Conservation (phyloP, 1,140 invertebrate species). For the Eubasilissa regina region DNA sequence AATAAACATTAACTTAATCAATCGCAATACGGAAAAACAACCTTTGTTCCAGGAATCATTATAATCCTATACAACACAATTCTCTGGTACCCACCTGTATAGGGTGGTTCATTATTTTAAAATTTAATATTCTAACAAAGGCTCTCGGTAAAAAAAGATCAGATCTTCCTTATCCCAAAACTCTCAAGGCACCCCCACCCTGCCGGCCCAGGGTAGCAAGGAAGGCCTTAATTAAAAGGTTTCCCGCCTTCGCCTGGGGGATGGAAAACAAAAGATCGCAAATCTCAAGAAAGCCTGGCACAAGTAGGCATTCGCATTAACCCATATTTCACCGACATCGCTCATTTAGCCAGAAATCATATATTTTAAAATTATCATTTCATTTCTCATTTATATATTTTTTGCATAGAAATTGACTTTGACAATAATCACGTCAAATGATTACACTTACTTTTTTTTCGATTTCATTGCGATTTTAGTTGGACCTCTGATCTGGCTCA, state of each 20-base stretch:
- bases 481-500: too few species aligned
- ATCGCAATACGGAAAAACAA: neutral
- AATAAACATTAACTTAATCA: too few species aligned
- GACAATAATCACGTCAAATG: too few species aligned
- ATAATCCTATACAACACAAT: slow-evolving; percentile 12
- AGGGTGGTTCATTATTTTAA: slow-evolving; percentile 45
- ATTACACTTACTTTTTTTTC: too few species aligned
- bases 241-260: slow-evolving; percentile 29
- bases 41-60: neutral
- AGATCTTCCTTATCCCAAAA: slow-evolving; percentile 55
- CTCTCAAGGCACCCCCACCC: slow-evolving; percentile 49
- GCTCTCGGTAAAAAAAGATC: slow-evolving; percentile 44
- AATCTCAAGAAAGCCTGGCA: slow-evolving; percentile 54
- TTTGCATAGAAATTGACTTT: too few species aligned
- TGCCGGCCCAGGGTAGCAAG: slow-evolving; percentile 3
- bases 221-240: slow-evolving; percentile 59
- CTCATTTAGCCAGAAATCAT: too few species aligned
- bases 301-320: slow-evolving; percentile 55
- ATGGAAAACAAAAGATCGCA: slow-evolving; percentile 60
- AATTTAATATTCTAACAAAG: slow-evolving; percentile 53
- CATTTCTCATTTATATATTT: too few species aligned
- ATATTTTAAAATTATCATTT: too few species aligned
- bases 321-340: too few species aligned
- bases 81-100: slow-evolving; percentile 30
- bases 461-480: too few species aligned